Evolutionary conservation across 2,888 invertebrate species (phyloP), one percentile per base, ranked within the genome.

Genomic region (Xylocampa areola): DNA sequence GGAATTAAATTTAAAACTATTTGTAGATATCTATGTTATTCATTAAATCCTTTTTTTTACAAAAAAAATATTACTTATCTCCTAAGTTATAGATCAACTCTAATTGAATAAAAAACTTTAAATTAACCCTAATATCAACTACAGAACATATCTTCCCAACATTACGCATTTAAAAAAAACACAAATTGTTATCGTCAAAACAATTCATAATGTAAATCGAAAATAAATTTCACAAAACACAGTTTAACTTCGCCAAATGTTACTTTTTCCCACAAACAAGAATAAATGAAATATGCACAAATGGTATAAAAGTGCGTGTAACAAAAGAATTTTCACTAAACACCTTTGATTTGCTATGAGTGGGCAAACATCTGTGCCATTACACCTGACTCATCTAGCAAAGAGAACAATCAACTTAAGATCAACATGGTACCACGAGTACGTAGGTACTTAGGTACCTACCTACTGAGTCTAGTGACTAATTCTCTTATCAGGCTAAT

Each of bases 341-440:
- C 45, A 39, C 10, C 23, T 63, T 54, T 32, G 17, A 35, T 40
- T 49, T 27, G 6, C 11, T 13, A 35, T 25, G 43, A 51, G 29
- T 27, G 27, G 13, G 21, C 17, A 41, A 10, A 55, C 66, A 66
- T 50, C 57, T 64, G 70, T 48, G 47, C 16, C 1, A 13, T 21
- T 7, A n/a, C 71, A 67, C 66, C 71, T 49, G 45, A 51, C 55
- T 57, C 63, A 55, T 67, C 53, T 37, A 16, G 48, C n/a, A 17
- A 37, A 13, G 32, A 47, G 47, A 75, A 65, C 66, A 65, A 67
- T 70, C 39, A 63, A 53, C 33, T 53, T 41, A 52, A 45, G 21
- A 41, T 53, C 69, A 69, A 66, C 70, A 54, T 39, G 21, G 11
- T 52, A 23, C 23, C 23, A 5, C n/a, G 23, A 55, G 13, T n/a